Base-by-base conservation (phyloP, 2,888 invertebrate genomes). In the Lasius platythorax region DNA sequence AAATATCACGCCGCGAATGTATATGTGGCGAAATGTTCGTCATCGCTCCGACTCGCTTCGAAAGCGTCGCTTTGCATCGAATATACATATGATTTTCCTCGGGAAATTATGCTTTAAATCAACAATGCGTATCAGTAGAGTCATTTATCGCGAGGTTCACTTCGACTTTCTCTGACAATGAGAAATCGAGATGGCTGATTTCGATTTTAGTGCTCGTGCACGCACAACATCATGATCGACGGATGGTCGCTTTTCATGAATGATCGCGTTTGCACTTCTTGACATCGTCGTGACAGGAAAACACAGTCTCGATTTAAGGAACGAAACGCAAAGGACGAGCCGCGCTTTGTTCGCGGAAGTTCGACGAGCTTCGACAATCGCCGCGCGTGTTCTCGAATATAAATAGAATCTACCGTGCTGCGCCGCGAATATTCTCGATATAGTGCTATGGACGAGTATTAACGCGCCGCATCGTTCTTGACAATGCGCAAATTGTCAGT, bases 351-450 rank as follows among this genome's bases (percentile, higher is more conserved):
- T 85, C 84, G 53, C 72, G 66, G 81, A 81, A 81, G 66, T 78
- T 64, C 82, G 84, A 63, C 72, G 84, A 78, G 67, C 70, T 73
- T 75, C 82, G 82, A 67, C 83, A 68, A 58, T 58, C 66, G 58
- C 33, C 33, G 63, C 37, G 50, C 63, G 50, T 58, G 72, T 83
- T 84, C 66, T 43, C 82, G 74, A 37, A 43, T 89, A 89, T 89
- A 89, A 89, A 89, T 89, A 89, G 89, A 87, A 88, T 79, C 30
- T 68, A 18, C 78, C 61, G 82, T 75, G 82, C 63, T 76, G 74
- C 74, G 87, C 8, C 50, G 70, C 37, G 82, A 53, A 82, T 70
- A 79, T 82, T 53, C 63, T 30, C 78, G 78, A 53, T 56, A 64
- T 46, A 64, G 81, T 6, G 75, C 53, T 74, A 28, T 18, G 68